Evolutionary conservation across 2,888 invertebrate species (phyloP).

Genomic region (Acanthosepion pharaonis): DNA sequence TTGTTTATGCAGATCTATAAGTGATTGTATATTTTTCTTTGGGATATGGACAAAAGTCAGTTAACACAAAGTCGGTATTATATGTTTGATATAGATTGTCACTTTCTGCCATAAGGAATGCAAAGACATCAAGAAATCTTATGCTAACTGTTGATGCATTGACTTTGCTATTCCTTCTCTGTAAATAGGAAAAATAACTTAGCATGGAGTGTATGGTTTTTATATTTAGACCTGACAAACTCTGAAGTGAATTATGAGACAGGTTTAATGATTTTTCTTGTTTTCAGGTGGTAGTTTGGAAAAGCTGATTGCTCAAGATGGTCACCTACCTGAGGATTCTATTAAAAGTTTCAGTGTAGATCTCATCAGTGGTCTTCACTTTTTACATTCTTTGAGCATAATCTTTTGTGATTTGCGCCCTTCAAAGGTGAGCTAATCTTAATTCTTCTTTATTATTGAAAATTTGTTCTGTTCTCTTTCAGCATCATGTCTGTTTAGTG

Average conservation of each 20-base stretch:
- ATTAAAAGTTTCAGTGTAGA: conserved; percentile 72
- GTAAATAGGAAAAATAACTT: no score
- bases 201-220: no score
- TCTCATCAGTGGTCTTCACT: conserved; percentile 73
- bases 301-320: conserved; percentile 71
- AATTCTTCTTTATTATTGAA: background rate
- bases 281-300: conserved; percentile 67
- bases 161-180: no score
- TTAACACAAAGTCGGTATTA: no score
- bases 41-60: no score
- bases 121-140: no score
- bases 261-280: background rate
- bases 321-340: conserved; percentile 72
- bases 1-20: no score
- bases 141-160: no score
- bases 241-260: background rate
- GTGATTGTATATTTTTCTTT: no score
- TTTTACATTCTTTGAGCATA: conserved; percentile 74
- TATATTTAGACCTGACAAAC: background rate
- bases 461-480: background rate
- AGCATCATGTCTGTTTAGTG: background rate
- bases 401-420: conserved; percentile 74
- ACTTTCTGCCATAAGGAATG: no score
- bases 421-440: conserved; percentile 67
- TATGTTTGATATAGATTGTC: no score